These are phyloP conservation scores for Drosophila neocordata DNA, from an alignment of 1,140 invertebrate genomes.

Conservation along the genomic window DNA sequence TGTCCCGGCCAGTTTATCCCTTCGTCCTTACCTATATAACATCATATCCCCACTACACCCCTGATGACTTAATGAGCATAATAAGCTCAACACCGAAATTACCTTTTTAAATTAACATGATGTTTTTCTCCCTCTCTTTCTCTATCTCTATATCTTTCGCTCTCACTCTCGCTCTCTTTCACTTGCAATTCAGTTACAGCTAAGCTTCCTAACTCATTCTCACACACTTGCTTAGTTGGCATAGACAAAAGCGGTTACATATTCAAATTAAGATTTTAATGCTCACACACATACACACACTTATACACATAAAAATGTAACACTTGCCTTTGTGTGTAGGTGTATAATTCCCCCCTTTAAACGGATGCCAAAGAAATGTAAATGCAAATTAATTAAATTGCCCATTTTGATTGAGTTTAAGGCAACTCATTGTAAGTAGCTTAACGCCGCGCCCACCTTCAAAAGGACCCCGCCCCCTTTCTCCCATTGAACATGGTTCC, in stretches of 20 bases:
- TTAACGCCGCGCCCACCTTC: neutral
- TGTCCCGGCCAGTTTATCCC: conserved; percentile 16
- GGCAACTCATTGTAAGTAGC: conserved; percentile 9
- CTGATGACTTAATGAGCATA: conserved; percentile 81
- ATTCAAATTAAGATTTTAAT: conserved; percentile 81
- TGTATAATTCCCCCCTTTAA: neutral
- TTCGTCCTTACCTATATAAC: neutral
- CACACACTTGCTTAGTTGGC: conserved; percentile 22
- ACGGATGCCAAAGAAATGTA: conserved; percentile 53
- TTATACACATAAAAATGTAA: neutral
- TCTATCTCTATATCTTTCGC: too few species aligned
- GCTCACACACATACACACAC: conserved; percentile 51
- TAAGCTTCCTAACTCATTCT: conserved; percentile 20
- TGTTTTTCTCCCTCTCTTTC: conserved; percentile 19
- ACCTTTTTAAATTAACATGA: conserved; percentile 81
- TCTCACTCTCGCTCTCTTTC: neutral
- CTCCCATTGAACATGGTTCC: neutral
- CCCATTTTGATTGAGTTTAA: conserved; percentile 44
- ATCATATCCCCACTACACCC: neutral
- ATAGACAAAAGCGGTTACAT: conserved; percentile 74
- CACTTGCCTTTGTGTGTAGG: neutral
- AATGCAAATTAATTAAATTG: conserved; percentile 69
- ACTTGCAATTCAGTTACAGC: neutral
- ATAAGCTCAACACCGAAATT: conserved; percentile 78
- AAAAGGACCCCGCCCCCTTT: too few species aligned